These are phyloP conservation scores for Heliconius hewitsoni DNA, from an alignment of 1,140 invertebrate genomes.

Conservation along the genomic window DNA sequence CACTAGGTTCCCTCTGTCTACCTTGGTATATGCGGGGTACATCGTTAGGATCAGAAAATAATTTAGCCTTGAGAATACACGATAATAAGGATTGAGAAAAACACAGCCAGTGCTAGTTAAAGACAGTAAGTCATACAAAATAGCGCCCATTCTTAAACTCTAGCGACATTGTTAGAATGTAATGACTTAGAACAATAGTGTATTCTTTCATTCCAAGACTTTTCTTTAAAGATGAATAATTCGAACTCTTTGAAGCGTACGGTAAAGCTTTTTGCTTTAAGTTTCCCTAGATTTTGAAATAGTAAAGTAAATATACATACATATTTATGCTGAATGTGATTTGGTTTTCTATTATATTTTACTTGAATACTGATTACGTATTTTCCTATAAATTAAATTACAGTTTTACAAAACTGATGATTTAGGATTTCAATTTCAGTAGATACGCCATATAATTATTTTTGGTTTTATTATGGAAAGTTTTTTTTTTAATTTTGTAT, in stretches of 20 bases:
- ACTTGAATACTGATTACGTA: not conserved
- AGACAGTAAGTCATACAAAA: constrained; percentile 8
- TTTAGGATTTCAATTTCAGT: too few relatives aligned
- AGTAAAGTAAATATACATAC: not conserved
- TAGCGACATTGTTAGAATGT: constrained; percentile 12
- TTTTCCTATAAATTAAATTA: too few relatives aligned
- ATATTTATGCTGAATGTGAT: not conserved
- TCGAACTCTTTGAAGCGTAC: not conserved
- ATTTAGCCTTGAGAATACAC: not conserved
- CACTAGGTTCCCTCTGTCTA: too few relatives aligned
- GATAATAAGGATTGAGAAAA: not conserved
- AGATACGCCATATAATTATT: too few relatives aligned
- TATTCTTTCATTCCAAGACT: constrained; percentile 9
- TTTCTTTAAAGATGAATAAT: constrained; percentile 13
- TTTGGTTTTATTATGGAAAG: too few relatives aligned
- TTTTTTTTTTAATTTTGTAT: too few relatives aligned
- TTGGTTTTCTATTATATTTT: not conserved
- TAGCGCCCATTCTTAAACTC: not conserved
- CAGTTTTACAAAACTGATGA: too few relatives aligned
- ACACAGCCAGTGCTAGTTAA: not conserved
- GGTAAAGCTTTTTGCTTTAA: not conserved
- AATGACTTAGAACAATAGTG: constrained; percentile 15
- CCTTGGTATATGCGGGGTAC: too few relatives aligned
- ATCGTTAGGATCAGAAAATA: not conserved
- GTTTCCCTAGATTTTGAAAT: not conserved